Base-by-base conservation (phyloP, 2,888 invertebrate genomes). In the Pinctada fucata region DNA sequence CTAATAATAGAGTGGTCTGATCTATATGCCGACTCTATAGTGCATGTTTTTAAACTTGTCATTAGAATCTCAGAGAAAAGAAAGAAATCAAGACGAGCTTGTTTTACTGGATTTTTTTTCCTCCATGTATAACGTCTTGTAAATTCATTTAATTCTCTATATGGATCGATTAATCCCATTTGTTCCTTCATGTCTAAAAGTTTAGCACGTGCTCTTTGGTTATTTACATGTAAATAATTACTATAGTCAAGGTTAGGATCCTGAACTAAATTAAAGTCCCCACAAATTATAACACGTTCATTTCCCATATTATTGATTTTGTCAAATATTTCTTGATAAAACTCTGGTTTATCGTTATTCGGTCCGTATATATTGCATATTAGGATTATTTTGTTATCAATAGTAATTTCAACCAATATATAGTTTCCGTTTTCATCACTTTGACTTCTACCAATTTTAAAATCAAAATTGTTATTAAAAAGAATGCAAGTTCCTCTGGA, bases 1-100 rank as follows among this genome's bases (percentile, higher is more conserved):
- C n/a, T 16, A 45, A 75, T 65, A 48, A 68, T 52, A 31, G 79
- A 79, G 64, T 82, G 82, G 50, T 79, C 79, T 48, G 82, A 75
- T 65, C 72, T n/a, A 58, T 71, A 75, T 10, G 75, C 68, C 31
- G 65, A 1, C 47, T 73, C 73, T n/a, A 81, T 79, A 13, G 2
- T 50, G 2, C 47, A 13, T 13, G 69, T 47, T 69, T 16, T 51
- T 45, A 74, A 45, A 70, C 10, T 68, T 45, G 58, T 16, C 16
- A 58, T 47, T n/a, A 80, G n/a, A 66, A 31, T 65, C 45, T 73
- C 48, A 10, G 77, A 71, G 47, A 72, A 48, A 2, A 80, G 52
- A 51, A 78, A 78, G 65, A 78, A 80, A 63, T 78, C 80, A 49
- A 80, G 66, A 13, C 78, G 45, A 31, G 78, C 75, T 63, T 80